phyloP scores from a whole-genome alignment of 2,113 vertebrate genomes.

The Ochotona princeps region DNA sequence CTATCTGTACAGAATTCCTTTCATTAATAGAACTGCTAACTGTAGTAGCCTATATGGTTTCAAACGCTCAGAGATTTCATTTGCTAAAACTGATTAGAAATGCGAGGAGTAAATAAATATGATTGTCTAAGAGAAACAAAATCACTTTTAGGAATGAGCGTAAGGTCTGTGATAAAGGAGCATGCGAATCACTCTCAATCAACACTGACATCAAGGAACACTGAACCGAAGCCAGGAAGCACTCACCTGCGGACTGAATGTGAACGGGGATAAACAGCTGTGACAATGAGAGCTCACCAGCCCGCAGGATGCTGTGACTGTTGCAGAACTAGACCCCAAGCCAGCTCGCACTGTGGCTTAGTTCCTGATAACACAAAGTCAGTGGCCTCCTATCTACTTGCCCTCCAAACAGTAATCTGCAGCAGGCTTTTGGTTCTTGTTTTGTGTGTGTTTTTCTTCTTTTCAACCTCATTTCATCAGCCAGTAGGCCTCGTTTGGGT shows the following conservation, averaged over 20 bases:
- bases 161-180: not conserved
- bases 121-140: conserved; percentile 30
- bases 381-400: not conserved
- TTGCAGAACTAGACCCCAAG: not conserved
- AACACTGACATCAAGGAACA: not conserved
- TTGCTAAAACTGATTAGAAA: conserved; percentile 43
- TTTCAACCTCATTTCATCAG: conserved; percentile 12
- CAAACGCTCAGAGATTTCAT: conserved; percentile 20
- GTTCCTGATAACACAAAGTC: conserved; percentile 9
- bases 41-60: not conserved
- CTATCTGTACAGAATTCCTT: not conserved
- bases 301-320: not conserved
- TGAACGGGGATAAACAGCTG: too few relatives aligned
- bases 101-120: not conserved
- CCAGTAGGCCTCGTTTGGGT: not conserved
- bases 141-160: conserved; percentile 24
- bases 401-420: not conserved
- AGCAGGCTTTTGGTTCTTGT: not conserved
- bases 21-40: conserved; percentile 23
- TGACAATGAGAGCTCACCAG: not conserved
- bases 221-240: conserved; percentile 34
- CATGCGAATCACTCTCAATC: not conserved
- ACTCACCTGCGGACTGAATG: not conserved
- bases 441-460: not conserved
- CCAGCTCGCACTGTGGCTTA: not conserved